A percentile compares a stretch with the other conserved stretches of the same genome.
phyloP scores from a whole-genome alignment of 2,888 invertebrate genomes.

The Petrolisthes cinctipes region DNA sequence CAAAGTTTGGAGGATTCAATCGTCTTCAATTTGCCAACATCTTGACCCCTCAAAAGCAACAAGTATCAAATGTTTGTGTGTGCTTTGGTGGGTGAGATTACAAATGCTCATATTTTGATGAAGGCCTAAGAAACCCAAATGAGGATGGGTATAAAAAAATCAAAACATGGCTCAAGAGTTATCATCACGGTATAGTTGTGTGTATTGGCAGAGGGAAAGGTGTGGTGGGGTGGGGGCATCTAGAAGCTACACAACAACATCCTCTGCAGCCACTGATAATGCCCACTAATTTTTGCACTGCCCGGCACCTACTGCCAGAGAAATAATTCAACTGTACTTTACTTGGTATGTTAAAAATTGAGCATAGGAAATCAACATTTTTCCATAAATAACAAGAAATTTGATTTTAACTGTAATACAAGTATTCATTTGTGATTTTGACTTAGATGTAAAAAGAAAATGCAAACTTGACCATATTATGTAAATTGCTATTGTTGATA shows the following conservation, averaged over 20 bases:
- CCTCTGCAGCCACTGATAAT: not conserved
- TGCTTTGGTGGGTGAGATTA: too few species aligned
- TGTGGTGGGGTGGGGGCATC: constrained; percentile 1
- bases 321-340: constrained; percentile 2
- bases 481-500: constrained; percentile 14
- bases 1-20: too few species aligned
- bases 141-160: too few species aligned
- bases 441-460: constrained; percentile 32
- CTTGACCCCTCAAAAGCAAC: too few species aligned
- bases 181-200: too few species aligned
- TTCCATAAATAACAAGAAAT: constrained; percentile 36
- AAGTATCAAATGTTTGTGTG: too few species aligned
- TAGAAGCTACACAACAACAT: not conserved
- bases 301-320: constrained; percentile 22
- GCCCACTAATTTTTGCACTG: constrained; percentile 41
- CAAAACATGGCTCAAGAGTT: too few species aligned
- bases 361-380: constrained; percentile 32
- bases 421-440: constrained; percentile 17
- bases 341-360: constrained; percentile 32
- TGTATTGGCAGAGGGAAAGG: too few species aligned
- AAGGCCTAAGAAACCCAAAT: too few species aligned
- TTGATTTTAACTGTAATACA: constrained; percentile 15
- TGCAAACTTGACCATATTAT: constrained; percentile 28
- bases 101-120: too few species aligned
- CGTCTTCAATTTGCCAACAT: too few species aligned